These are phyloP conservation scores for Bradysia coprophila DNA, from an alignment of 1,140 invertebrate genomes.

Conservation along the genomic window DNA sequence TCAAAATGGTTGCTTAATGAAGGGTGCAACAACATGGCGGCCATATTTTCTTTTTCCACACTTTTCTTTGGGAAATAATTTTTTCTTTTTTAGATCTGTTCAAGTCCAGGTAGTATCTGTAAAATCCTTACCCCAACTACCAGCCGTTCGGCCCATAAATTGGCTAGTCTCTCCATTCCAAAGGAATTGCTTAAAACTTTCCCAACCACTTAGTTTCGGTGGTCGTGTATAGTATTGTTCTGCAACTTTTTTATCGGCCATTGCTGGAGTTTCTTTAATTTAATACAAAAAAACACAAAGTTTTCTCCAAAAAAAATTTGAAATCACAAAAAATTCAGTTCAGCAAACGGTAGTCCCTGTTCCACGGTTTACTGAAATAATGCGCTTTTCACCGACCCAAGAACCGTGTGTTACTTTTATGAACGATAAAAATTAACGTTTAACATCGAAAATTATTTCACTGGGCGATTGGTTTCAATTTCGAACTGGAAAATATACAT, in stretches of 20 bases:
- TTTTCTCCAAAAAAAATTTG: neutral
- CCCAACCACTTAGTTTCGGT: conserved; percentile 66
- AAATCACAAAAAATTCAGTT: neutral
- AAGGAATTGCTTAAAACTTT: conserved; percentile 62
- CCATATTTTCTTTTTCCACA: too few relatives aligned
- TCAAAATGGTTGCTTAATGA: too few relatives aligned
- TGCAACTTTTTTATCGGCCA: conserved; percentile 56
- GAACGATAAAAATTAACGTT: too few relatives aligned
- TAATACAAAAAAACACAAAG: neutral
- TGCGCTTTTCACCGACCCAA: too few relatives aligned
- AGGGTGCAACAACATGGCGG: too few relatives aligned
- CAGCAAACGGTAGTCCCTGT: neutral
- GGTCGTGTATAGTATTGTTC: conserved; percentile 60
- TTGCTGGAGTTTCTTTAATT: conserved; percentile 13
- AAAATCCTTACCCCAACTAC: conserved; percentile 67
- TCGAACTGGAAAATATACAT: neutral
- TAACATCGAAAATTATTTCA: too few relatives aligned
- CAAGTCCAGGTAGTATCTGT: too few relatives aligned
- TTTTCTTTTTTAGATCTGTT: too few relatives aligned
- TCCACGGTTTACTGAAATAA: neutral
- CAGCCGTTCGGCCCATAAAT: conserved; percentile 69
- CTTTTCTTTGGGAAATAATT: too few relatives aligned
- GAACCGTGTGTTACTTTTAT: too few relatives aligned
- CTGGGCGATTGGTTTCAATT: too few relatives aligned
- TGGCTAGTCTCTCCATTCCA: conserved; percentile 79